A percentile compares a stretch with the other conserved stretches of the same genome.
Conservation (phyloP, 2,797 vertebrate species). For the Triplophysa yarkandensis region DNA sequence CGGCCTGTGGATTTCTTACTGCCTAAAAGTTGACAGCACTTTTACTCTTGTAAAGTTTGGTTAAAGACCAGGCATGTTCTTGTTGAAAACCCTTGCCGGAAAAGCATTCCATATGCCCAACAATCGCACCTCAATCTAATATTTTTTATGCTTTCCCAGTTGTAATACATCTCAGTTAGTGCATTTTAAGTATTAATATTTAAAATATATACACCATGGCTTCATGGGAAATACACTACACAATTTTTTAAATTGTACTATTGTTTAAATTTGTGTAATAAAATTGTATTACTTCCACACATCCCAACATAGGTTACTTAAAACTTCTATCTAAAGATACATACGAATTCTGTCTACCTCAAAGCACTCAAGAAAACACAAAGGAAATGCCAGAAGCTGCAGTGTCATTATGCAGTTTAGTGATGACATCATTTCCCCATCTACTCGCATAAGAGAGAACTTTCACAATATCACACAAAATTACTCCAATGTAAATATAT, state of each 20-base stretch:
- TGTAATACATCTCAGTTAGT: neutral
- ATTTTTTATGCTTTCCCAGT: neutral
- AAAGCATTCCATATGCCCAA: conserved; percentile 27
- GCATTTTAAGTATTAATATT: neutral
- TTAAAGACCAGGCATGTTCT: conserved; percentile 39
- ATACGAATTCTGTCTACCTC: conserved; percentile 59
- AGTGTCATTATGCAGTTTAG: conserved; percentile 76
- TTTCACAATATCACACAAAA: conserved; percentile 2
- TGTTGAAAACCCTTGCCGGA: conserved; percentile 45
- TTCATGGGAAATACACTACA: neutral
- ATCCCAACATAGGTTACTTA: neutral
- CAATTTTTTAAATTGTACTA: neutral
- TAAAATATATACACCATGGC: neutral
- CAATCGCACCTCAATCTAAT: conserved; percentile 19
- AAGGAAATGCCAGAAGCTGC: conserved; percentile 81
- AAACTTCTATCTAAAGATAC: conserved; percentile 74
- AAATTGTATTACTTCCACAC: too few species aligned
- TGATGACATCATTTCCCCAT: conserved; percentile 77
- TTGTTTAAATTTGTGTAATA: too few species aligned
- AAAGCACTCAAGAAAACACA: conserved; percentile 47
- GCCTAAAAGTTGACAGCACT: neutral
- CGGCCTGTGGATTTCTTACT: neutral
- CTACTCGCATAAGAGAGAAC: conserved; percentile 28
- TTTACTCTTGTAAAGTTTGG: conserved; percentile 15
- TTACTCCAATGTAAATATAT: conserved; percentile 20